These are phyloP conservation scores for Drosophila dives DNA, from an alignment of 2,888 invertebrate species.

Conservation along the genomic window DNA sequence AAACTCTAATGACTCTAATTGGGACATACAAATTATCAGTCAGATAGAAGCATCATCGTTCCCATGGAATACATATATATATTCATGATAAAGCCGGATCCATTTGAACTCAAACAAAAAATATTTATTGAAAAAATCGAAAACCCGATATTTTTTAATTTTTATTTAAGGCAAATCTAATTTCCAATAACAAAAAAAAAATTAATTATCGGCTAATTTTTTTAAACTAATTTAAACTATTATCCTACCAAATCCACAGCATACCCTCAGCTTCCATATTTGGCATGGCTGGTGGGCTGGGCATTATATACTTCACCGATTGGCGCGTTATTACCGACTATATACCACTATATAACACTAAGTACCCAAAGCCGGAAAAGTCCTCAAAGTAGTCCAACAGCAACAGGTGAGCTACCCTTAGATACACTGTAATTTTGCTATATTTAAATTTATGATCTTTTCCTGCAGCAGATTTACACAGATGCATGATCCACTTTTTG, in stretches of 20 bases:
- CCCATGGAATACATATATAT: neutral
- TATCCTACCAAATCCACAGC: constrained; percentile 34
- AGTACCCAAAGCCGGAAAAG: constrained; percentile 53
- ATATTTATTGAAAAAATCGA: too few relatives aligned
- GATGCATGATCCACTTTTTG: neutral
- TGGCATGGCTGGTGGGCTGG: constrained; percentile 50
- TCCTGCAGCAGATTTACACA: neutral
- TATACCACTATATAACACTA: constrained; percentile 67
- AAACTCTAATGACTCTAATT: neutral
- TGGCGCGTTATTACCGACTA: constrained; percentile 59
- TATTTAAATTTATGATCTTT: neutral
- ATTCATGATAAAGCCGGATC: neutral
- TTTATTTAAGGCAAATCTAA: too few relatives aligned
- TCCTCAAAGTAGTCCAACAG: neutral
- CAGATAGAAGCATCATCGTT: neutral
- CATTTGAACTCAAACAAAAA: too few relatives aligned
- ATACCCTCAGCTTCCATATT: constrained; percentile 53
- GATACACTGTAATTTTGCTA: neutral
- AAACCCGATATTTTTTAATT: too few relatives aligned
- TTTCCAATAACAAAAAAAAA: too few relatives aligned
- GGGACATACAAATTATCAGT: neutral
- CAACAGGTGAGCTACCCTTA: neutral
- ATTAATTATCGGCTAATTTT: neutral
- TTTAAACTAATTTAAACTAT: neutral
- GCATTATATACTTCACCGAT: constrained; percentile 57